Conservation (phyloP, 2,888 invertebrate species). For the Microplitis deprimator region DNA sequence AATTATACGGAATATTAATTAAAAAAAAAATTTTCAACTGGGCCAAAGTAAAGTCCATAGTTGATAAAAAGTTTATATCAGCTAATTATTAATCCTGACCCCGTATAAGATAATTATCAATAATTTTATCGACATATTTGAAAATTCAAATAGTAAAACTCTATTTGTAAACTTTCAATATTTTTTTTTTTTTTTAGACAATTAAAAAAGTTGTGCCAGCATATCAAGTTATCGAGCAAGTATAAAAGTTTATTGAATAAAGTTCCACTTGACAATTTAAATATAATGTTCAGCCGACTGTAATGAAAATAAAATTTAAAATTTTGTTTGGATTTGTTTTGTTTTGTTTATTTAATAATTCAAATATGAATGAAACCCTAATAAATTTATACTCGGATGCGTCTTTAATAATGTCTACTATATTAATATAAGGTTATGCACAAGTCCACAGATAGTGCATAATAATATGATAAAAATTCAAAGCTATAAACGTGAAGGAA, state of each 20-base stretch:
- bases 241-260: neutral
- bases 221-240: neutral
- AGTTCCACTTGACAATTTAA: neutral
- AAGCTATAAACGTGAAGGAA: neutral
- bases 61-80: neutral
- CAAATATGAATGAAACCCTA: neutral
- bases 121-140: neutral
- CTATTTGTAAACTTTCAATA: neutral
- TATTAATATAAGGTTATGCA: too few relatives aligned
- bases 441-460: too few relatives aligned
- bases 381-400: neutral
- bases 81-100: neutral
- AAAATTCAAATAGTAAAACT: neutral
- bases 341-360: neutral
- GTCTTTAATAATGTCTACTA: too few relatives aligned
- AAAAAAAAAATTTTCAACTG: neutral
- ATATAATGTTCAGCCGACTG: neutral
- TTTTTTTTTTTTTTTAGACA: neutral
- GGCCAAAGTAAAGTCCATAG: neutral
- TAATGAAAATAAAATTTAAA: neutral
- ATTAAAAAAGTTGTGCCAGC: neutral
- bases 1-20: neutral
- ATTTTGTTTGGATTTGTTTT: neutral
- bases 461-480: too few relatives aligned
- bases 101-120: slow-evolving; percentile 5